Conservation (phyloP, 2,113 vertebrate species). For the Oncorhynchus clarkii region DNA sequence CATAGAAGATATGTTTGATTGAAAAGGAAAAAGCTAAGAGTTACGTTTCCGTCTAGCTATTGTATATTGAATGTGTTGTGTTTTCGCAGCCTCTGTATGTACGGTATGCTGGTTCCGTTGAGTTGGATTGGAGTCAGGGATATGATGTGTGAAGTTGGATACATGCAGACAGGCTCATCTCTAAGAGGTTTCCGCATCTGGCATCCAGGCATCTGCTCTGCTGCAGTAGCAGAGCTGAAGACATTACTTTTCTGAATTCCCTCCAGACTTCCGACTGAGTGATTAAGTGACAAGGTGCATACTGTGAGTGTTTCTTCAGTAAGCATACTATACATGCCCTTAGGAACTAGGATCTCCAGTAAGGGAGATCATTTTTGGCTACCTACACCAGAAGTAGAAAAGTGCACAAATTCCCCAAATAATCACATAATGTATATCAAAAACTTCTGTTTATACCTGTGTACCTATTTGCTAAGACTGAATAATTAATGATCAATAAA, state of each 20-base stretch:
- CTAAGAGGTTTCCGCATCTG: not conserved
- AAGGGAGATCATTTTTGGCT: no score
- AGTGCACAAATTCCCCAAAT: not conserved
- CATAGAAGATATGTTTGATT: no score
- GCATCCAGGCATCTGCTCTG: not conserved
- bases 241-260: not conserved
- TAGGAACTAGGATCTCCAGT: no score
- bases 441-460: not conserved
- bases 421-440: not conserved
- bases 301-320: not conserved
- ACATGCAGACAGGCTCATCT: not conserved
- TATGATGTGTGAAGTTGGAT: not conserved
- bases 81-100: no score
- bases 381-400: not conserved
- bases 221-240: not conserved
- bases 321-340: not conserved
- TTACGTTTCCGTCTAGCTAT: no score
- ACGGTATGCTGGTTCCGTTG: not conserved
- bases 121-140: not conserved
- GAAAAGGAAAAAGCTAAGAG: no score
- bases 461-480: not conserved
- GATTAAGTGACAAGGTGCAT: not conserved
- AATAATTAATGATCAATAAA: not conserved
- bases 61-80: no score
- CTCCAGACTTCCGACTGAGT: constrained; percentile 15